These are phyloP conservation scores for Fulmarus glacialis DNA, from an alignment of 2,113 vertebrate genomes.

Conservation along the genomic window DNA sequence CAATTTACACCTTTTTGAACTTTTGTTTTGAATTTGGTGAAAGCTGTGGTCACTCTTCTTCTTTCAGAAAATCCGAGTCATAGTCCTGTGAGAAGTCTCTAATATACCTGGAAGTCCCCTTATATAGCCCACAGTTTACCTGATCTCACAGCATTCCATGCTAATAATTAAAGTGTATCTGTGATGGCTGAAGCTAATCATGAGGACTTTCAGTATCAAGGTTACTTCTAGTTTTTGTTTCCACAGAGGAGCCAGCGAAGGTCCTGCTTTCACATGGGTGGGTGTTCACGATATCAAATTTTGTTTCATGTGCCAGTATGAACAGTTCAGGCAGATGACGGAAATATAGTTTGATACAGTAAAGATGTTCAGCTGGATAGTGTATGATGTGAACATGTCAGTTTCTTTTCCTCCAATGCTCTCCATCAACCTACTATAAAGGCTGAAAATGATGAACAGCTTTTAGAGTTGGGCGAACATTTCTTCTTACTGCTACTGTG, in stretches of 20 bases:
- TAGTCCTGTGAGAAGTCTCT: background rate
- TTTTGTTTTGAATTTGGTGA: background rate
- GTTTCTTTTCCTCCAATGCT: background rate
- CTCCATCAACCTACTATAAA: background rate
- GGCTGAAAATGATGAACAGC: background rate
- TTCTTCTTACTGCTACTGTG: background rate
- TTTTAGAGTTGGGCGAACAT: background rate
- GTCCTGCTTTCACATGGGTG: background rate
- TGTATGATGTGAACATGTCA: background rate
- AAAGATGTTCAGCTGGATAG: background rate
- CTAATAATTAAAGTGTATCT: background rate
- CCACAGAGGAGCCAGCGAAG: background rate
- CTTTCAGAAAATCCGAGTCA: background rate
- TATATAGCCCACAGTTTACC: background rate
- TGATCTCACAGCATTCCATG: background rate
- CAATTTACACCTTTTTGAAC: background rate
- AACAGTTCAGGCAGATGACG: background rate
- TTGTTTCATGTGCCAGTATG: background rate
- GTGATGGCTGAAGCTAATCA: background rate
- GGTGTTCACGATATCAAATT: background rate
- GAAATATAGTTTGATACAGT: background rate
- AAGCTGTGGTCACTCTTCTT: background rate
- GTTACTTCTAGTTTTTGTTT: background rate
- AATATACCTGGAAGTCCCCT: background rate
- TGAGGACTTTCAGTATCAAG: background rate